These are phyloP conservation scores for Leptobrachium ailaonicum DNA, from an alignment of 2,113 vertebrate species.

Conservation along the genomic window DNA sequence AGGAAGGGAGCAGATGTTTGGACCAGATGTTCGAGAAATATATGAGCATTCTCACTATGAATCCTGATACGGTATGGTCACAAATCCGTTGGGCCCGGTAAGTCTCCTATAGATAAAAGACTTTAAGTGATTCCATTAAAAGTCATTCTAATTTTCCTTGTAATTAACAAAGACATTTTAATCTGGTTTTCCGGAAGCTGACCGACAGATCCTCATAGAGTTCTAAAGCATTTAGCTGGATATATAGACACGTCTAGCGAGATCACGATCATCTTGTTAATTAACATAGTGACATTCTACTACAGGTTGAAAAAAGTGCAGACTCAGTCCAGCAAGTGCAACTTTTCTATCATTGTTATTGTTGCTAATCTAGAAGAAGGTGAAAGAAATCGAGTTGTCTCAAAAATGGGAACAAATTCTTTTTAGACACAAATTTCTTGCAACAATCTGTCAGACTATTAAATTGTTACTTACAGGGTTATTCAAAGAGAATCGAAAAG, in stretches of 20 bases:
- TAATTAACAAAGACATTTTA: constrained; percentile 29
- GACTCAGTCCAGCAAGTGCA: too few relatives aligned
- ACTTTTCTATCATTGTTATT: too few relatives aligned
- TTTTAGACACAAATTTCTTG: too few relatives aligned
- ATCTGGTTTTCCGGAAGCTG: constrained; percentile 17
- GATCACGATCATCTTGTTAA: too few relatives aligned
- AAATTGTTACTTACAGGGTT: too few relatives aligned
- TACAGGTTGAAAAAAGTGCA: too few relatives aligned
- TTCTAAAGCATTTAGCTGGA: neutral
- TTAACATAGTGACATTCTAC: too few relatives aligned
- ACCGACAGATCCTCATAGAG: neutral
- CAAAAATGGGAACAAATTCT: too few relatives aligned
- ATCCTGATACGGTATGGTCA: constrained; percentile 39
- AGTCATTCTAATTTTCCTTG: constrained; percentile 11
- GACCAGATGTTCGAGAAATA: constrained; percentile 40
- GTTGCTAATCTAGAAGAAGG: too few relatives aligned
- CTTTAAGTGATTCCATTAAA: constrained; percentile 35
- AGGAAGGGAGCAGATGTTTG: constrained; percentile 35
- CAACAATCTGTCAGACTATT: too few relatives aligned
- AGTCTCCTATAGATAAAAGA: constrained; percentile 33
- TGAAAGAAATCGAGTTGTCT: too few relatives aligned
- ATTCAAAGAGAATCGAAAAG: too few relatives aligned
- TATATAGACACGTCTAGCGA: neutral
- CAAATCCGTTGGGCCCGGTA: constrained; percentile 45
- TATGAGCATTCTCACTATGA: constrained; percentile 39